These are phyloP conservation scores for Tretioscincus oriximinensis DNA, from an alignment of 2,113 vertebrate species.

Conservation along the genomic window DNA sequence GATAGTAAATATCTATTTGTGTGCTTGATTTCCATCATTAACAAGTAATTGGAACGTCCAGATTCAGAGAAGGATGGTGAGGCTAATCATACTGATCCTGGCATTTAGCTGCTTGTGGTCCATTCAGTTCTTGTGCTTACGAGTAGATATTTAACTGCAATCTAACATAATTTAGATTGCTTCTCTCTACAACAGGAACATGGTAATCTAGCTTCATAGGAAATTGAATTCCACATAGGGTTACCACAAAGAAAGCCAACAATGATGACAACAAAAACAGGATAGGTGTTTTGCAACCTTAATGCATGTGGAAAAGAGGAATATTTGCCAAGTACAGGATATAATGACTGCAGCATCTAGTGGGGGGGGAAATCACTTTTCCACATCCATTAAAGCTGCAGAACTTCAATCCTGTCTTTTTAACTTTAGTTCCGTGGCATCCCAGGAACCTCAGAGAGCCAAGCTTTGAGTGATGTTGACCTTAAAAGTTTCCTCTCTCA, in stretches of 20 bases:
- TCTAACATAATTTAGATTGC: background rate
- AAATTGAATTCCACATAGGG: background rate
- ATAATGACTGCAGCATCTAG: too few species aligned
- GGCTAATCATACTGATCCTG: too few species aligned
- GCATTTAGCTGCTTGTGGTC: background rate
- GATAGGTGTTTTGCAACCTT: too few species aligned
- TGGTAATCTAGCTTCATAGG: background rate
- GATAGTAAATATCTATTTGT: background rate
- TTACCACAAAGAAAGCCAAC: too few species aligned
- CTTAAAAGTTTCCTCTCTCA: constrained; percentile 16
- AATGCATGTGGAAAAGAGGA: too few species aligned
- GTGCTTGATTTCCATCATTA: background rate
- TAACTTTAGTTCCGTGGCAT: too few species aligned
- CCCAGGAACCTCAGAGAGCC: too few species aligned
- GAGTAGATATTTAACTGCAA: background rate
- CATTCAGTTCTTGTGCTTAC: background rate
- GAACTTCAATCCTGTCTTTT: too few species aligned
- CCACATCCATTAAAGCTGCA: too few species aligned
- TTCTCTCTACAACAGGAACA: background rate
- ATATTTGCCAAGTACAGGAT: too few species aligned
- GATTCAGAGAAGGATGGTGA: background rate
- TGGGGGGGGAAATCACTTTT: too few species aligned
- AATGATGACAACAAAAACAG: too few species aligned
- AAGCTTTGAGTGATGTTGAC: constrained; percentile 10
- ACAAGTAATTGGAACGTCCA: background rate